A percentile compares a stretch with the other conserved stretches of the same genome.
Conservation (phyloP, 2,888 invertebrate genomes). For the Ashinkailepas kermadecensis region DNA sequence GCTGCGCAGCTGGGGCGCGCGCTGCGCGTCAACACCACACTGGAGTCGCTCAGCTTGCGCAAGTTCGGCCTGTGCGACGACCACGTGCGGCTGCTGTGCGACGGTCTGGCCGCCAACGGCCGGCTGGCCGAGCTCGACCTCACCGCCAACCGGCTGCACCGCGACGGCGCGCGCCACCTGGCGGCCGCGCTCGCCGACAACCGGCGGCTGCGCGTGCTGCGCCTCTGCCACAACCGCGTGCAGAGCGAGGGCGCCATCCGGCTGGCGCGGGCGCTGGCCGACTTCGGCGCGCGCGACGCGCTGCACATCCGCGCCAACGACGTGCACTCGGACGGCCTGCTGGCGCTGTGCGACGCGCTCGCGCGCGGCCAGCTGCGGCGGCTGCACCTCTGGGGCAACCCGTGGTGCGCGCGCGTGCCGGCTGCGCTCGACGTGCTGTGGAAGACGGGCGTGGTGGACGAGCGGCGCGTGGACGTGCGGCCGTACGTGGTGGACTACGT, state of each 20-base stretch:
- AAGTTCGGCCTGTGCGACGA: slow-evolving; percentile 9
- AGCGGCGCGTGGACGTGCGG: slow-evolving; percentile 9
- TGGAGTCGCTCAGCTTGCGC: not conserved
- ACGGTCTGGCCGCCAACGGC: not conserved
- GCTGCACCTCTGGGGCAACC: slow-evolving; percentile 13
- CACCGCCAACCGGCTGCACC: not conserved
- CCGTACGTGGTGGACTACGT: slow-evolving; percentile 17
- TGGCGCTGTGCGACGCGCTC: slow-evolving; percentile 3
- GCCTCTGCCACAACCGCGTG: slow-evolving; percentile 12
- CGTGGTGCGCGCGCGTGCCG: slow-evolving; percentile 17
- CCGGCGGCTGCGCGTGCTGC: not conserved
- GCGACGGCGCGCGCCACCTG: slow-evolving; percentile 4
- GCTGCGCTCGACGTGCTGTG: slow-evolving; percentile 14
- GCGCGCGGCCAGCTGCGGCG: not conserved
- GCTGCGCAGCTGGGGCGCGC: not conserved
- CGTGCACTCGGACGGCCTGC: not conserved
- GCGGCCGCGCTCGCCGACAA: not conserved
- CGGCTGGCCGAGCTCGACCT: not conserved
- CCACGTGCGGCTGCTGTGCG: not conserved
- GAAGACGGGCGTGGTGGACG: slow-evolving; percentile 20
- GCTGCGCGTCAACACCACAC: not conserved
- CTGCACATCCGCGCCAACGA: slow-evolving; percentile 6
- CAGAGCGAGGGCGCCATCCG: not conserved
- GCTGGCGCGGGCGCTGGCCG: slow-evolving; percentile 12
- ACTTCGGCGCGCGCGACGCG: not conserved